These are phyloP conservation scores for Monochamus alternatus DNA, from an alignment of 2,888 invertebrate genomes.

Conservation along the genomic window DNA sequence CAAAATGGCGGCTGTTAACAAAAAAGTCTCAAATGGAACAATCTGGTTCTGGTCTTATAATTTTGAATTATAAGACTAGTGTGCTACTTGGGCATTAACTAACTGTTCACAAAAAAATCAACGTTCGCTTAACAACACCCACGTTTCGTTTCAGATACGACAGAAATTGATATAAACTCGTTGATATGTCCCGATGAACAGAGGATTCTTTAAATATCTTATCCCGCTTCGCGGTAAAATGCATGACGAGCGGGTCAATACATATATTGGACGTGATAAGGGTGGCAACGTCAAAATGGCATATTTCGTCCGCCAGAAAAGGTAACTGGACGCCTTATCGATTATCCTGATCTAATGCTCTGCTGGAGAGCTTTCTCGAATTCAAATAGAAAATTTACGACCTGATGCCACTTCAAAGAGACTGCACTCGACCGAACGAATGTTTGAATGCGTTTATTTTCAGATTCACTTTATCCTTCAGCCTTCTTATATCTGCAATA, in stretches of 20 bases:
- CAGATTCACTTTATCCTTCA: too few relatives aligned
- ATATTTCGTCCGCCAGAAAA: conserved; percentile 23
- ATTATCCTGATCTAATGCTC: conserved; percentile 30
- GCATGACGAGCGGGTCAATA: conserved; percentile 27
- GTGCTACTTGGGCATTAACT: not conserved
- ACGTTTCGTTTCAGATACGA: conserved; percentile 22
- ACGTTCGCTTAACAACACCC: not conserved
- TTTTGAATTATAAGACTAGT: too few relatives aligned
- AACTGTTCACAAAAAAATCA: conserved; percentile 6
- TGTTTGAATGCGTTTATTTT: not conserved
- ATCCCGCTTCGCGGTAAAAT: conserved; percentile 17
- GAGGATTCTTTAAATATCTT: conserved; percentile 24
- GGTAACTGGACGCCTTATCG: conserved; percentile 30
- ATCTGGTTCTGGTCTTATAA: too few relatives aligned
- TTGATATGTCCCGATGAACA: conserved; percentile 10
- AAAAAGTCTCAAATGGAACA: too few relatives aligned
- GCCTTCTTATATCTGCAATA: too few relatives aligned
- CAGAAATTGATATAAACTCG: conserved; percentile 18
- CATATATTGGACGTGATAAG: conserved; percentile 40
- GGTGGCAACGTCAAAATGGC: conserved; percentile 32
- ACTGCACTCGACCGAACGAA: conserved; percentile 27
- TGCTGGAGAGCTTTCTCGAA: conserved; percentile 27
- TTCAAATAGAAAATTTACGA: conserved; percentile 28
- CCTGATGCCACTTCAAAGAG: conserved; percentile 31
- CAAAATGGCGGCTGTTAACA: too few relatives aligned